Evolutionary conservation across 2,888 invertebrate genomes (phyloP).

Genomic region (Epicampocera succincta): DNA sequence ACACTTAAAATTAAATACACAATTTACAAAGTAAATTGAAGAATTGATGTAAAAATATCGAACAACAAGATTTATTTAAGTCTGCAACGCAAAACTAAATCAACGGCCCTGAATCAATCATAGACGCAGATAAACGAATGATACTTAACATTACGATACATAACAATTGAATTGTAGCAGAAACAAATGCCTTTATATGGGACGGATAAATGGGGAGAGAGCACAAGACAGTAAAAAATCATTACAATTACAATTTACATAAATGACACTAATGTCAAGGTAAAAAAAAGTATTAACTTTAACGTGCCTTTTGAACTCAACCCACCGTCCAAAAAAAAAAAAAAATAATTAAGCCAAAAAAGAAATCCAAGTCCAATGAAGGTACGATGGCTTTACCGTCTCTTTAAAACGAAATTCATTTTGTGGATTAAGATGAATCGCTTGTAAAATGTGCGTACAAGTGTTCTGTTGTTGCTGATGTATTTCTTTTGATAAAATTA

Average conservation of each 20-base stretch:
- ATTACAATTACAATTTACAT: conserved; percentile 28
- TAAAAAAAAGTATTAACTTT: conserved; percentile 28
- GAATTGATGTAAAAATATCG: too few relatives aligned
- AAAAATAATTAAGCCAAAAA: conserved; percentile 4
- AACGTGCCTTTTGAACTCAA: conserved; percentile 10
- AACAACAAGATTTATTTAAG: too few relatives aligned
- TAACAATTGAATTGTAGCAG: too few relatives aligned
- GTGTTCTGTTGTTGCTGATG: not conserved
- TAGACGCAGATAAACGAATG: too few relatives aligned
- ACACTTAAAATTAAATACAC: too few relatives aligned
- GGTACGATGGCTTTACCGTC: not conserved
- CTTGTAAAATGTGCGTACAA: conserved; percentile 11
- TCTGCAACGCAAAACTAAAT: too few relatives aligned
- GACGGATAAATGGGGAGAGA: not conserved
- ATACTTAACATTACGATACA: too few relatives aligned
- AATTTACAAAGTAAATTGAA: too few relatives aligned
- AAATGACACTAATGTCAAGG: conserved; percentile 51
- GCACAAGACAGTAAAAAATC: conserved; percentile 4
- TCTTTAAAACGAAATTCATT: conserved; percentile 16
- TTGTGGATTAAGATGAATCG: conserved; percentile 21
- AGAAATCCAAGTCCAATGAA: conserved; percentile 1
- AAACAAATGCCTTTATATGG: too few relatives aligned
- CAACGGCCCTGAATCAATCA: too few relatives aligned
- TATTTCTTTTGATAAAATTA: conserved; percentile 11
- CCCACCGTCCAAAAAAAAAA: conserved; percentile 34